phyloP scores from a whole-genome alignment of 1,140 invertebrate species.

The Pogonomyrmex barbatus region DNA sequence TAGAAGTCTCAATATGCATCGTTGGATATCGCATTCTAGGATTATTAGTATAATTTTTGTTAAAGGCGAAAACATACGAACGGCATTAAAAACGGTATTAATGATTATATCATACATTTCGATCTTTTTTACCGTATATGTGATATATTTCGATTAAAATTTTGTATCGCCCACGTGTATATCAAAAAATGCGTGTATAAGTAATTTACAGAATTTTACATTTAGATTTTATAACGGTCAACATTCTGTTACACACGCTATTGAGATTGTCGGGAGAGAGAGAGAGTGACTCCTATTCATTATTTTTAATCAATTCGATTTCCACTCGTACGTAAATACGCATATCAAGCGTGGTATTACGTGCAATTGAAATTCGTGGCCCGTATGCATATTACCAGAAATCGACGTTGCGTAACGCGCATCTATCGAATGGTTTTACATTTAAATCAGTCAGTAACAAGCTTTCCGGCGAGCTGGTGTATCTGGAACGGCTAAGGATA shows the following conservation, averaged over 20 bases:
- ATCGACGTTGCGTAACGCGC: background rate
- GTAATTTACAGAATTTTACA: constrained; percentile 18
- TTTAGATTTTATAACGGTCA: background rate
- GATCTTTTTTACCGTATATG: background rate
- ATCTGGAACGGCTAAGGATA: background rate
- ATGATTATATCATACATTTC: background rate
- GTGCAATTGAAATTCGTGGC: background rate
- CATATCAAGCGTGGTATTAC: constrained; percentile 17
- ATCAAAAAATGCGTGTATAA: background rate
- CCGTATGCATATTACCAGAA: background rate
- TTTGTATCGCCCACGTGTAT: background rate
- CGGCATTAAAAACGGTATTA: background rate
- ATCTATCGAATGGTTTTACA: background rate
- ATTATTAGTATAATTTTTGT: constrained; percentile 1
- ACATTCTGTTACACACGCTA: background rate
- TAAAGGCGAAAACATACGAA: background rate
- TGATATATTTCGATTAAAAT: constrained; percentile 20
- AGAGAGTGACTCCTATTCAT: background rate
- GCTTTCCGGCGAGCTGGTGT: background rate
- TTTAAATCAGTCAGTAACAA: constrained; percentile 43
- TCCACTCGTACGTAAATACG: background rate
- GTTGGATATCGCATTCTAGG: background rate
- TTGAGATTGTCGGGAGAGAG: background rate
- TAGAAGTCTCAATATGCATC: background rate
- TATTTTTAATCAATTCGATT: constrained; percentile 50